These are phyloP conservation scores for Dermolepida albohirtum DNA, from an alignment of 2,888 invertebrate genomes.

Conservation along the genomic window DNA sequence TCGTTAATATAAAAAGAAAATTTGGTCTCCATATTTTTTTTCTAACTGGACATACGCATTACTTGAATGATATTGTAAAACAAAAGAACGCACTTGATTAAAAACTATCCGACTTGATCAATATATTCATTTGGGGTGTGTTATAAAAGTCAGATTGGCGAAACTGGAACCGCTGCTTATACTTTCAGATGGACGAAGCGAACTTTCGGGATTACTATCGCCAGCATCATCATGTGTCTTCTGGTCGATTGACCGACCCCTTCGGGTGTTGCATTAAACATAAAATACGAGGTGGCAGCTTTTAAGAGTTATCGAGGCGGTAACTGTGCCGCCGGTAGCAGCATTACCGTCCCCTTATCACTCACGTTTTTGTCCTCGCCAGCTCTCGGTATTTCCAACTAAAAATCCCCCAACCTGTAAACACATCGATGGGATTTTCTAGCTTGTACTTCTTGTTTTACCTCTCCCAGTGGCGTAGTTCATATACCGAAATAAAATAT, in stretches of 20 bases:
- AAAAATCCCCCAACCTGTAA: slow-evolving; percentile 15
- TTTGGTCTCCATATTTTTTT: too few relatives aligned
- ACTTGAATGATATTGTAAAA: too few relatives aligned
- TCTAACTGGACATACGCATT: too few relatives aligned
- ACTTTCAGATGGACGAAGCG: slow-evolving; percentile 25
- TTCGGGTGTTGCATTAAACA: slow-evolving; percentile 62
- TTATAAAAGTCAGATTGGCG: slow-evolving; percentile 14
- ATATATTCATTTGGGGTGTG: neutral
- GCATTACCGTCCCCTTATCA: slow-evolving; percentile 38
- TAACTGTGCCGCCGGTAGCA: slow-evolving; percentile 50
- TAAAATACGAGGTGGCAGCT: slow-evolving; percentile 61
- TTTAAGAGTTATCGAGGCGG: slow-evolving; percentile 62
- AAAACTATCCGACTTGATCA: too few relatives aligned
- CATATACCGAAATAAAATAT: too few relatives aligned
- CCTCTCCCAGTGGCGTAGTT: too few relatives aligned
- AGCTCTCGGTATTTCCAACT: slow-evolving; percentile 9
- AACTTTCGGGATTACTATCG: slow-evolving; percentile 39
- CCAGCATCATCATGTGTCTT: slow-evolving; percentile 48
- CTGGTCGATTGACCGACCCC: slow-evolving; percentile 57
- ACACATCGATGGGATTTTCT: neutral
- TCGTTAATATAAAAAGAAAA: too few relatives aligned
- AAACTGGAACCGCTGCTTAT: slow-evolving; percentile 21
- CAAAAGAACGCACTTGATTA: too few relatives aligned
- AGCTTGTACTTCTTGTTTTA: too few relatives aligned
- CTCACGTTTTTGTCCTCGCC: slow-evolving; percentile 26